Evolutionary conservation across 2,888 invertebrate species (phyloP), one percentile per base, ranked within the genome.

Genomic region (Erebia aethiops): DNA sequence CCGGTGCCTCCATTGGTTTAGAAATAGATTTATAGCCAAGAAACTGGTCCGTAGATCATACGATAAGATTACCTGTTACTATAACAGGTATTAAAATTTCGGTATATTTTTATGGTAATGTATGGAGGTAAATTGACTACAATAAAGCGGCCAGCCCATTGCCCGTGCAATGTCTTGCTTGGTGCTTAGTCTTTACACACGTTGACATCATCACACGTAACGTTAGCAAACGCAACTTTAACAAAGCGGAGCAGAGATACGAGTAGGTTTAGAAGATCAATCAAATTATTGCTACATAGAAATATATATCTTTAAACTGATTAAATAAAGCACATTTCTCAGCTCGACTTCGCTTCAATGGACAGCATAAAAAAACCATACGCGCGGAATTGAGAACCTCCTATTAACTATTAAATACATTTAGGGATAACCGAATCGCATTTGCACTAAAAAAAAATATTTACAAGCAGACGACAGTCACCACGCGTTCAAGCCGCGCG

Each of bases 101-200:
- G 14, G 14, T 62, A 26, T 61, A 18, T 61, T 46, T 64, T 26
- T 63, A 63, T 63, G 62, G 21, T 49, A 63, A 63, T 63, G 21
- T 49, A 26, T 64, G 51, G 26, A 54, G 16, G 64, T 16, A 51
- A 64, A 64, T 64, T 52, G 52, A 56, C 18, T 66, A 43, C 21
- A 66, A 56, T 56, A 56, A 56, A 56, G 14, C 52, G 26, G 13
- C 66, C 73, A 65, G 63, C 67, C 73, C 73, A 71, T 70, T 72
- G 58, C 41, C 16, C 11, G 41, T 60, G 57, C n/a, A n/a, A n/a
- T n/a, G n/a, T n/a, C n/a, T n/a, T n/a, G n/a, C n/a, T n/a, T n/a
- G 35, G 57, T 35, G 57, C 57, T 35, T 58, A 58, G 35, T 26
- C 57, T 26, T 14, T 8, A 26, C 57, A 58, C 57, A 58, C 35